phyloP scores from a whole-genome alignment of 2,797 vertebrate genomes.

The Gymnothorax javanicus region DNA sequence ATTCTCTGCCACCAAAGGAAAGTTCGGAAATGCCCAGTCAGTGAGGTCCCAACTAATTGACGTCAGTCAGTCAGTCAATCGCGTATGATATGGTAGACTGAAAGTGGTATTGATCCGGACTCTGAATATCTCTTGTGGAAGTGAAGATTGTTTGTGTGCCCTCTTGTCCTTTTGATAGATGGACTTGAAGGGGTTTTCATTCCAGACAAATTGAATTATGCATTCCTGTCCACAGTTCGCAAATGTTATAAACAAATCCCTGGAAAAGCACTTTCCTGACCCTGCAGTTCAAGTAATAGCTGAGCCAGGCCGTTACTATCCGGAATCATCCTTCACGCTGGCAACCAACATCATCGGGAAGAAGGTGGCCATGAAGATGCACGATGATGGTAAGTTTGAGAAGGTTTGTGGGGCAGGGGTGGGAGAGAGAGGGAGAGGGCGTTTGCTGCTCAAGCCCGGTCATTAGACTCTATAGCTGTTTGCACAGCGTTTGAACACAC shows the following conservation, averaged over 20 bases:
- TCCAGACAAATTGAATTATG: too few species aligned
- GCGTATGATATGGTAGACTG: not conserved
- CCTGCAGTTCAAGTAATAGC: constrained; percentile 84
- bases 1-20: too few species aligned
- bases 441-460: not conserved
- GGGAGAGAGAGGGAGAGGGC: not conserved
- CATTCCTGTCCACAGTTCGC: constrained; percentile 75
- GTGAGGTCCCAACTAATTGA: not conserved
- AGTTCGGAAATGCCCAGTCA: not conserved
- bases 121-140: not conserved
- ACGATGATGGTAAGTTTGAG: constrained; percentile 73
- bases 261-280: constrained; percentile 96
- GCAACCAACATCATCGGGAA: constrained; percentile 96
- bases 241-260: constrained; percentile 84
- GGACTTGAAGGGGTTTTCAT: not conserved
- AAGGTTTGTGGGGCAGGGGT: not conserved
- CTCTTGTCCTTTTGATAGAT: not conserved
- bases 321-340: constrained; percentile 90
- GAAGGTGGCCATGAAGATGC: constrained; percentile 86
- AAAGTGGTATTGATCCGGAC: not conserved
- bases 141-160: not conserved
- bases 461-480: not conserved
- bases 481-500: not conserved
- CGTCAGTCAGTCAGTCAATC: not conserved
- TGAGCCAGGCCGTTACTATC: constrained; percentile 94